phyloP scores from a whole-genome alignment of 2,113 vertebrate species.

The Syngnathus floridae region DNA sequence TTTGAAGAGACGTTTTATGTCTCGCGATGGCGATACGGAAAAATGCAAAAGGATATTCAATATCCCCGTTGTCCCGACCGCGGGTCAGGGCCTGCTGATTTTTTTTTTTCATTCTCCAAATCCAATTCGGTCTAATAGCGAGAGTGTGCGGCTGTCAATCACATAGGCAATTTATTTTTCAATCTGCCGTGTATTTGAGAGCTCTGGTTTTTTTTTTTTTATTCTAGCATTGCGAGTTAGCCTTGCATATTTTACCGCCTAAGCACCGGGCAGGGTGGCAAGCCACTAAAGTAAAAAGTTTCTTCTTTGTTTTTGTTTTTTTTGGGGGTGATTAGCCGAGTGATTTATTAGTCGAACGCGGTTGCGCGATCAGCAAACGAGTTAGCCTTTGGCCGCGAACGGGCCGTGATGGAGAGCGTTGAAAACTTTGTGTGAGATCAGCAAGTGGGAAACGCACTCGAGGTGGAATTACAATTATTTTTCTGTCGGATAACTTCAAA shows the following conservation, averaged over 20 bases:
- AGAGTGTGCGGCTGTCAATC: constrained; percentile 58
- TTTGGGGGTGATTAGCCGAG: constrained; percentile 25
- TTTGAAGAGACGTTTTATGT: constrained; percentile 10
- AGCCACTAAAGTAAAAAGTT: background rate
- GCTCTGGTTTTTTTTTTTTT: constrained; percentile 1
- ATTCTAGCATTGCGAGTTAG: background rate
- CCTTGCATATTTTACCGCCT: constrained; percentile 33
- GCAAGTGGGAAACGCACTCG: constrained; percentile 1
- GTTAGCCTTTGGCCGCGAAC: background rate
- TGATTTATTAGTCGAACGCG: constrained; percentile 23
- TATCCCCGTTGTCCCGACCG: constrained; percentile 29
- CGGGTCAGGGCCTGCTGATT: constrained; percentile 34
- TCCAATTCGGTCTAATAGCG: constrained; percentile 54
- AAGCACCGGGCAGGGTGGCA: background rate
- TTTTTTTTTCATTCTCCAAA: constrained; percentile 24
- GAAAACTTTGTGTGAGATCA: constrained; percentile 16
- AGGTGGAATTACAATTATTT: background rate
- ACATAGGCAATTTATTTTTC: constrained; percentile 62
- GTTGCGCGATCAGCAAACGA: constrained; percentile 22
- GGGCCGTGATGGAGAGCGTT: constrained; percentile 2
- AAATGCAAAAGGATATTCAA: constrained; percentile 42
- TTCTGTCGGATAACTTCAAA: too few species aligned
- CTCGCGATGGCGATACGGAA: constrained; percentile 10
- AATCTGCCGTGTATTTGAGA: constrained; percentile 36
- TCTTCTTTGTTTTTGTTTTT: background rate